Conservation (phyloP, 2,888 invertebrate species). For the Hyposoter didymator region DNA sequence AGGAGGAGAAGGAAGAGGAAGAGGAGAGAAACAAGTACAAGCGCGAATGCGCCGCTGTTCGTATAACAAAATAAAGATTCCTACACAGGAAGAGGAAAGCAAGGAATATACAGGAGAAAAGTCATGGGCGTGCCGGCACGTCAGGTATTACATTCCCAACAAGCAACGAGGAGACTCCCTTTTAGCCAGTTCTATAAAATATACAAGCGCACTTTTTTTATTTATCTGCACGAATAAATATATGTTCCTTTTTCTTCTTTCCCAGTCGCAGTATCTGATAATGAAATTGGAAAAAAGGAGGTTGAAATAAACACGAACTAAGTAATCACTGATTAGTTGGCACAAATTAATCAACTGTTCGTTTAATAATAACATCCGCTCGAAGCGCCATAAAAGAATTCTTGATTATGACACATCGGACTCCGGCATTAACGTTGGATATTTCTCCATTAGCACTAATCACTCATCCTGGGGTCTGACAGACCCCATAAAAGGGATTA, state of each 20-base stretch:
- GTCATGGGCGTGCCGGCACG: conserved; percentile 54
- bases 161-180: conserved; percentile 37
- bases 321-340: neutral
- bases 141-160: conserved; percentile 61
- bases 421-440: neutral
- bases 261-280: neutral
- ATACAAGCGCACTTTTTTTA: conserved; percentile 48
- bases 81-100: conserved; percentile 35
- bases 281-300: neutral
- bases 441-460: conserved; percentile 1
- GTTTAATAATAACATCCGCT: neutral
- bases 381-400: neutral
- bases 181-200: conserved; percentile 44
- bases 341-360: neutral
- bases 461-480: neutral
- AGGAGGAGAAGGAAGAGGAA: conserved; percentile 10
- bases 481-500: neutral
- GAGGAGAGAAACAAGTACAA: conserved; percentile 4
- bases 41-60: conserved; percentile 41
- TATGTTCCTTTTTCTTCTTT: neutral
- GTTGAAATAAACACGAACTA: neutral
- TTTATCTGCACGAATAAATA: neutral
- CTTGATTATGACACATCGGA: neutral
- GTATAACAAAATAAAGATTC: conserved; percentile 69
- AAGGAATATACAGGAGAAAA: conserved; percentile 55